These are phyloP conservation scores for Scaptomyza reducta DNA, from an alignment of 2,888 invertebrate species.

Conservation along the genomic window DNA sequence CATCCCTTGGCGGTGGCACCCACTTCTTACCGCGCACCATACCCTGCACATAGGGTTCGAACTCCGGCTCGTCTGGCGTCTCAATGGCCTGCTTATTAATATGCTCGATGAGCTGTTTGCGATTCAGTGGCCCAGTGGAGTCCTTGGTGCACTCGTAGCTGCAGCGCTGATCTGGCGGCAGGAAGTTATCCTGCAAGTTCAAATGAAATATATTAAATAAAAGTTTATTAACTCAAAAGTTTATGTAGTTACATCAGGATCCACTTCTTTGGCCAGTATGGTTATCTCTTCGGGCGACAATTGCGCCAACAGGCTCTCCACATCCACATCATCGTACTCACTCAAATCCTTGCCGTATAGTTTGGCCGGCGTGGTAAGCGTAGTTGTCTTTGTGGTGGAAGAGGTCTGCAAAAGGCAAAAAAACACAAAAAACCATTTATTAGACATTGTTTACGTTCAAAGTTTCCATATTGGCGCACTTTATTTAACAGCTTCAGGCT, in stretches of 20 bases:
- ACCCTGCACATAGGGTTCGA: conserved; percentile 96
- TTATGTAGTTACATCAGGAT: conserved; percentile 96
- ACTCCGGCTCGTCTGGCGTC: conserved; percentile 98
- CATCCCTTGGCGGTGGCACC: conserved; percentile 91
- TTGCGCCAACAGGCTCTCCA: conserved; percentile 96
- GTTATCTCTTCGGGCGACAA: conserved; percentile 97
- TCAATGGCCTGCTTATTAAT: conserved; percentile 99
- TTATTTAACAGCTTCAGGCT: conserved; percentile 61
- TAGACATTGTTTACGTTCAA: not conserved
- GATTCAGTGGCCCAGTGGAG: conserved; percentile 97
- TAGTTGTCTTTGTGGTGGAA: conserved; percentile 94
- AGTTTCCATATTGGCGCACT: conserved; percentile 40
- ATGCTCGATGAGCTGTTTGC: conserved; percentile 97
- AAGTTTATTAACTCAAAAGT: not conserved
- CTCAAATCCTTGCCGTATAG: conserved; percentile 95
- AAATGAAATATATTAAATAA: not conserved
- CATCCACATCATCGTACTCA: conserved; percentile 96
- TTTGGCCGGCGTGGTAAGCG: conserved; percentile 95
- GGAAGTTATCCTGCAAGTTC: conserved; percentile 92
- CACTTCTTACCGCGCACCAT: conserved; percentile 96
- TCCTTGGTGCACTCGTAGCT: conserved; percentile 98
- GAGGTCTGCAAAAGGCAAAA: conserved; percentile 89
- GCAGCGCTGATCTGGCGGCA: conserved; percentile 97
- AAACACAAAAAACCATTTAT: conserved; percentile 6
- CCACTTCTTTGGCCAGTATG: conserved; percentile 98